phyloP scores from a whole-genome alignment of 2,113 vertebrate species.

The Carassius carassius region DNA sequence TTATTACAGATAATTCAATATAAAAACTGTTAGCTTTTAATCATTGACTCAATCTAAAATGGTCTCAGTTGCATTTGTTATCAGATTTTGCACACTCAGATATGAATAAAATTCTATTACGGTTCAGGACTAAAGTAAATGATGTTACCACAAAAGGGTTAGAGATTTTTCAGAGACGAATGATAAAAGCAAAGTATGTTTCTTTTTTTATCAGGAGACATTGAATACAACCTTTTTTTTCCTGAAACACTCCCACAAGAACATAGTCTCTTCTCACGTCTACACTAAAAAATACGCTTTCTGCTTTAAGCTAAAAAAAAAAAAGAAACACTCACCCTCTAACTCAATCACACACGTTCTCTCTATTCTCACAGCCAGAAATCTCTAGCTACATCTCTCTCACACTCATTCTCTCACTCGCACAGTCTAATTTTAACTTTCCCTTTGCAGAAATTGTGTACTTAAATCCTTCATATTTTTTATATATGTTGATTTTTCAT shows the following conservation, averaged over 20 bases:
- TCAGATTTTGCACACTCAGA: constrained; percentile 1
- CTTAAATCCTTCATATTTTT: constrained; percentile 12
- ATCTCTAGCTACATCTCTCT: constrained; percentile 6
- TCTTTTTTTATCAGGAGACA: neutral
- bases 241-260: constrained; percentile 8
- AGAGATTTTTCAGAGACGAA: neutral
- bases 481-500: constrained; percentile 16
- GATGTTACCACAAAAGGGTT: neutral
- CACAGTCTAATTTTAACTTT: constrained; percentile 11
- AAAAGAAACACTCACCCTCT: neutral
- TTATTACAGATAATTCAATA: neutral
- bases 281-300: constrained; percentile 19
- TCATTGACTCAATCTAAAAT: neutral
- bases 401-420: neutral
- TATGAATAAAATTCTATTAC: neutral
- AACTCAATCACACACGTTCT: constrained; percentile 27
- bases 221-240: constrained; percentile 13
- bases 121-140: constrained; percentile 7
- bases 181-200: constrained; percentile 8
- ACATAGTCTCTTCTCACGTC: constrained; percentile 31
- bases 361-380: constrained; percentile 9
- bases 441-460: neutral
- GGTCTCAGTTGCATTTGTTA: neutral
- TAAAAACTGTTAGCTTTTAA: neutral
- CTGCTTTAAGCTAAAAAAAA: neutral